Evolutionary conservation across 1,140 invertebrate species (phyloP).

Genomic region (Pseudobourletiella spinata): DNA sequence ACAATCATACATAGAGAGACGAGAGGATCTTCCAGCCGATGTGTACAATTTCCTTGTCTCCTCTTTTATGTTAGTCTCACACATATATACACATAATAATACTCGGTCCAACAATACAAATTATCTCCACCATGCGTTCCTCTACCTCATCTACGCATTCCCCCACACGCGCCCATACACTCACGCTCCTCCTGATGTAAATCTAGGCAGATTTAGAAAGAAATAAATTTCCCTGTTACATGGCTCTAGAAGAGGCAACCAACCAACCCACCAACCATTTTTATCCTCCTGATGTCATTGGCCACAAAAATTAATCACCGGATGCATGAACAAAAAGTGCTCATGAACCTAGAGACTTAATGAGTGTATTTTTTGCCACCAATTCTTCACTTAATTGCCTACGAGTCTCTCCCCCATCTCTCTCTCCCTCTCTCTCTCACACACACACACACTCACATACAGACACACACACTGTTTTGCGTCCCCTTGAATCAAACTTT

Average conservation of each 20-base stretch:
- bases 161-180: not conserved
- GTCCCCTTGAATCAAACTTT: conserved; percentile 1
- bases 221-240: conserved; percentile 13
- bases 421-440: not conserved
- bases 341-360: conserved; percentile 32
- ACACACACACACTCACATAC: not conserved
- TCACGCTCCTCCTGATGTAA: conserved; percentile 3
- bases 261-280: conserved; percentile 29
- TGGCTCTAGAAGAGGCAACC: not conserved
- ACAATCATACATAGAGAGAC: no score
- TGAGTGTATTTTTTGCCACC: conserved; percentile 36
- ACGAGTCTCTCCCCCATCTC: conserved; percentile 8
- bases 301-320: conserved; percentile 37
- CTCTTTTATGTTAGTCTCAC: not conserved
- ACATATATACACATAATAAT: no score
- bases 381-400: conserved; percentile 36
- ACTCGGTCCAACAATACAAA: conserved; percentile 7
- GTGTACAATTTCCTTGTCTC: no score
- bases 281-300: conserved; percentile 35
- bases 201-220: conserved; percentile 14
- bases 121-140: not conserved
- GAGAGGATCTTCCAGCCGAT: no score
- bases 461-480: not conserved
- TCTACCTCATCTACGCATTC: not conserved
- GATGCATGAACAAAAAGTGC: conserved; percentile 34